Evolutionary conservation across 2,113 vertebrate genomes (phyloP), one percentile per base, ranked within the genome.

Genomic region (Gymnobelideus leadbeateri): DNA sequence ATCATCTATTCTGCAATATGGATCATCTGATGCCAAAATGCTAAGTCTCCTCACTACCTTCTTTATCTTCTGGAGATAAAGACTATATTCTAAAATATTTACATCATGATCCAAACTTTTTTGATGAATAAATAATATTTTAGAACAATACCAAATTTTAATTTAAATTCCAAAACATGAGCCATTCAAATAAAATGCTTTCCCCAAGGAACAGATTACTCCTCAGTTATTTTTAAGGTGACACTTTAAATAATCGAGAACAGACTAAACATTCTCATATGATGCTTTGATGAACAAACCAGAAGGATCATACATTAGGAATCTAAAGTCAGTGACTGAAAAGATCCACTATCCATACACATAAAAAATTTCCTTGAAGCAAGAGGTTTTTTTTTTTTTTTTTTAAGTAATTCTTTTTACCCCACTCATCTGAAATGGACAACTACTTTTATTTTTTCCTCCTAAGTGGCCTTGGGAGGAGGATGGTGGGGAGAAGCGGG

Each of bases 231-330:
- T 50, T 90, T 90, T 90, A 90, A 90, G 10, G 10, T 49, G 25
- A 12, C 43, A 49, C 46, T 90, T 90, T 19, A 90, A 90, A 90
- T 47, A 51, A 90, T 23, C 89, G 54, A 95, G 43, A 94, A 53
- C 26, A 31, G 77, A 77, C 3, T 89, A 57, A 93, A 61, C 25
- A 51, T 47, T 8, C 26, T 57, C 25, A 89, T 37, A 11, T 50
- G 89, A 90, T 90, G 89, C 28, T 90, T 26, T 90, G 50, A 92
- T 91, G 31, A 93, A 89, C 89, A 89, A 53, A 77, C 43, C 57
- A 55, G 92, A 31, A 7, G 54, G 25, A 95, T 93, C 55, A 51
- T 46, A 95, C 61, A 68, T 92, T 12, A 95, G 93, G 94, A 89
- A 28, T 51, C 26, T 26, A 93, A 94, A 89, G 19, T 0, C 31